These are phyloP conservation scores for Darevskia nairensis DNA, from an alignment of 2,797 vertebrate species.

Conservation along the genomic window DNA sequence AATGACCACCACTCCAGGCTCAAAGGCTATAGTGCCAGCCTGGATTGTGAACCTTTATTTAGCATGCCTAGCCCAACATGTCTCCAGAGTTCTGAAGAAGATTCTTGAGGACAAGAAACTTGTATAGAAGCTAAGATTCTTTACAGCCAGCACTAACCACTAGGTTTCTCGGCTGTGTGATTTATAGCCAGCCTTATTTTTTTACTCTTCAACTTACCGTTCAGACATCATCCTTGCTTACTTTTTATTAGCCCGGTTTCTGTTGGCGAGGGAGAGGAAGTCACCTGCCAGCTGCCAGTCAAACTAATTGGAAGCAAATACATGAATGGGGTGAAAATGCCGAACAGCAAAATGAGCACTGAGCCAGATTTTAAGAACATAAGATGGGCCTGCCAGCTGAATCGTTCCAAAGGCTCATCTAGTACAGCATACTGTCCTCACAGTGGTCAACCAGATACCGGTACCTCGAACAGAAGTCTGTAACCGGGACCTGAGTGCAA, in stretches of 20 bases:
- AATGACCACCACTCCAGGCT: background rate
- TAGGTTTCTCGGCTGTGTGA: too few relatives aligned
- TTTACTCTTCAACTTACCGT: background rate
- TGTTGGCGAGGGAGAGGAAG: constrained; percentile 61
- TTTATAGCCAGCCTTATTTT: background rate
- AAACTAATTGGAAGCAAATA: constrained; percentile 65
- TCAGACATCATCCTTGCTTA: constrained; percentile 12
- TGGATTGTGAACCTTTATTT: background rate
- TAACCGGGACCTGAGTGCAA: too few relatives aligned
- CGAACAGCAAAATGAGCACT: constrained; percentile 38
- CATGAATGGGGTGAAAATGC: constrained; percentile 49
- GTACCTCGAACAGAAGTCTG: background rate
- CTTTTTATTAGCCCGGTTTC: constrained; percentile 61
- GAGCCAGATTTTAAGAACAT: constrained; percentile 38
- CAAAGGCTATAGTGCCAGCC: background rate
- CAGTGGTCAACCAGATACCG: background rate
- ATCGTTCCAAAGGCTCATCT: background rate
- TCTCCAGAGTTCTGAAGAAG: background rate
- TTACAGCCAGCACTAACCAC: background rate
- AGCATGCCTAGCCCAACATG: background rate
- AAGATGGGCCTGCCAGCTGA: background rate
- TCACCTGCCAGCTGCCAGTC: constrained; percentile 63
- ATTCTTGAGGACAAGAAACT: background rate
- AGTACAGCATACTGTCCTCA: background rate
- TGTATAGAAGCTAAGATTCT: background rate